Conservation (phyloP, 2,888 invertebrate genomes). For the Brenthis hecate region DNA sequence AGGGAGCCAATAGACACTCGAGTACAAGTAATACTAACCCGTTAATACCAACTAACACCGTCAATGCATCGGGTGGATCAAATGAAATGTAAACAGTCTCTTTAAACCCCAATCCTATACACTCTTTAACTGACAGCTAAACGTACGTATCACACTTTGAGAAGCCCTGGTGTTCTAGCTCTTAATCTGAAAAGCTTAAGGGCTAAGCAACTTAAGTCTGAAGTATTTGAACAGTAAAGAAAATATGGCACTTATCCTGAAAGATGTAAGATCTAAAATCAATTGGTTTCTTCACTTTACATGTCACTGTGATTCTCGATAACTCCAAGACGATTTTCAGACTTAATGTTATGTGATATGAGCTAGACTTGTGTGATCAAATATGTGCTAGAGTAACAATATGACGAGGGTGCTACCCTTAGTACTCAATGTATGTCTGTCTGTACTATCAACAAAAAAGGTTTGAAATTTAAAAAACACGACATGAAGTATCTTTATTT, state of each 20-base stretch:
- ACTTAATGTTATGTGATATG: slow-evolving; percentile 15
- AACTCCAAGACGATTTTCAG: slow-evolving; percentile 2
- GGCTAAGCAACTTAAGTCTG: slow-evolving; percentile 15
- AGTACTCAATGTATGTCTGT: slow-evolving; percentile 19
- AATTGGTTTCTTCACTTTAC: background rate
- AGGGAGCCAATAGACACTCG: too few relatives aligned
- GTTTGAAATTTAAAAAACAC: background rate
- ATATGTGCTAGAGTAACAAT: slow-evolving; percentile 21
- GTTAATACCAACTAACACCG: too few relatives aligned
- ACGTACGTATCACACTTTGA: slow-evolving; percentile 7
- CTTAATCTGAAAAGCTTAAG: slow-evolving; percentile 15
- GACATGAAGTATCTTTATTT: background rate
- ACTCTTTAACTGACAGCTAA: background rate
- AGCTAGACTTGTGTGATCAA: background rate
- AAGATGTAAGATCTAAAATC: slow-evolving; percentile 18
- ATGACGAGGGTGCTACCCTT: slow-evolving; percentile 30
- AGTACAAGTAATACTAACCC: too few relatives aligned
- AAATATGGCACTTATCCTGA: slow-evolving; percentile 12
- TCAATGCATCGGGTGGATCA: background rate
- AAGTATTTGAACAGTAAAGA: background rate
- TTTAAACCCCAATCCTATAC: background rate
- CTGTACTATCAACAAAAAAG: slow-evolving; percentile 26
- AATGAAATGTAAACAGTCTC: background rate
- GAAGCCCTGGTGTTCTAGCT: slow-evolving; percentile 3
- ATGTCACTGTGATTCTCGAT: background rate